Percentiles rank a stretch among this genome's conserved stretches.
phyloP scores from a whole-genome alignment of 2,113 vertebrate species.

The Nematolebias whitei region DNA sequence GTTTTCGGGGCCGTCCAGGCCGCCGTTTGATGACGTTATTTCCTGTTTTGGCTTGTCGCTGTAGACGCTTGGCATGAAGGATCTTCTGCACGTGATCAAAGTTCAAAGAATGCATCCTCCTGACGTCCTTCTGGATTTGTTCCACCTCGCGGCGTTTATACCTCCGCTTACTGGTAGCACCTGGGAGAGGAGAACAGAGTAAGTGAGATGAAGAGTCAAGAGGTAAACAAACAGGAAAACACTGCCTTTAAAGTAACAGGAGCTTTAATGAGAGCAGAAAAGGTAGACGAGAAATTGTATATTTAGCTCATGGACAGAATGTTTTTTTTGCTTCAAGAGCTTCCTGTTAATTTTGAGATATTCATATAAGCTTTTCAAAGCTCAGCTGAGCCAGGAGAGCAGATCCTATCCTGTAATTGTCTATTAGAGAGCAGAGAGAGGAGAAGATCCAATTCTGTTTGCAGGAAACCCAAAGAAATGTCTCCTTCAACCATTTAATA shows the following conservation, averaged over 20 bases:
- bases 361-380: constrained; percentile 79
- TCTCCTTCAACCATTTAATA: constrained; percentile 86
- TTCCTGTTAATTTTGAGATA: constrained; percentile 80
- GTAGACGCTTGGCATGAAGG: constrained; percentile 96
- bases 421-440: constrained; percentile 74
- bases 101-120: constrained; percentile 95
- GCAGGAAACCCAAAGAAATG: constrained; percentile 84
- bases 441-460: constrained; percentile 79
- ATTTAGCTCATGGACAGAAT: constrained; percentile 58
- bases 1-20: constrained; percentile 92
- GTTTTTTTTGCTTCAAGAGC: constrained; percentile 66
- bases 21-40: constrained; percentile 97
- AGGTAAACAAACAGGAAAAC: constrained; percentile 43
- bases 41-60: constrained; percentile 98
- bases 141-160: constrained; percentile 93
- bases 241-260: constrained; percentile 24
- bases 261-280: constrained; percentile 30
- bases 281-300: constrained; percentile 55
- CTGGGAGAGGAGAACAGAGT: constrained; percentile 56
- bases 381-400: constrained; percentile 83
- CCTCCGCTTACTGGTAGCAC: constrained; percentile 81
- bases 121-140: constrained; percentile 93
- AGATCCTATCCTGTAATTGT: constrained; percentile 78
- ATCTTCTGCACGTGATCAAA: constrained; percentile 99
- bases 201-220: constrained; percentile 33